Evolutionary conservation across 2,888 invertebrate genomes (phyloP).

Genomic region (Drosophila paramelanica): DNA sequence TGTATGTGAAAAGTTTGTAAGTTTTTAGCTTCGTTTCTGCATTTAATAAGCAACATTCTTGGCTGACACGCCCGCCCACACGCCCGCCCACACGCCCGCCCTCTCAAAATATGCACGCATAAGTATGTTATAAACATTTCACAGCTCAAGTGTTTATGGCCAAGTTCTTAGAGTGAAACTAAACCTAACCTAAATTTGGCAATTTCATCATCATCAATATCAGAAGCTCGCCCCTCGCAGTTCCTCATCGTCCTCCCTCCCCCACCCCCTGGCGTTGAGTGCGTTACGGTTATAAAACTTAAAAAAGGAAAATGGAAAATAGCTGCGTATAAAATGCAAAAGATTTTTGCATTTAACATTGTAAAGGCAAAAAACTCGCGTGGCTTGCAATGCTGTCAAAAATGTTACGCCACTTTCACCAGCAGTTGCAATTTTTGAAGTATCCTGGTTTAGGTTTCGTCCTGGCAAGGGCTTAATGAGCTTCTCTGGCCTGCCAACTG

Average conservation of each 20-base stretch:
- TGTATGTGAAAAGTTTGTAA: slow-evolving; percentile 7
- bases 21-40: slow-evolving; percentile 21
- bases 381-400: slow-evolving; percentile 43
- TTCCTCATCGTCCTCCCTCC: not conserved
- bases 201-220: slow-evolving; percentile 69
- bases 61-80: slow-evolving; percentile 1
- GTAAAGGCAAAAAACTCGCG: slow-evolving; percentile 32
- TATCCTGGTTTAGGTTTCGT: slow-evolving; percentile 18
- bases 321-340: slow-evolving; percentile 44
- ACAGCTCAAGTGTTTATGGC: slow-evolving; percentile 71
- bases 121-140: slow-evolving; percentile 50
- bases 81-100: not conserved
- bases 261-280: slow-evolving; percentile 49
- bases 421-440: slow-evolving; percentile 44
- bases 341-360: slow-evolving; percentile 70
- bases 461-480: slow-evolving; percentile 39
- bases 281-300: slow-evolving; percentile 55
- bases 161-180: slow-evolving; percentile 31
- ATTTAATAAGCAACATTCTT: slow-evolving; percentile 61
- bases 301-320: slow-evolving; percentile 15
- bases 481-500: slow-evolving; percentile 10
- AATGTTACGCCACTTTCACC: slow-evolving; percentile 33
- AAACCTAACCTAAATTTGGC: slow-evolving; percentile 43
- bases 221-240: slow-evolving; percentile 1
- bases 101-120: not conserved